Percentiles rank a stretch among this genome's conserved stretches.
phyloP scores from a whole-genome alignment of 2,888 invertebrate species.

The Synergus itoensis region DNA sequence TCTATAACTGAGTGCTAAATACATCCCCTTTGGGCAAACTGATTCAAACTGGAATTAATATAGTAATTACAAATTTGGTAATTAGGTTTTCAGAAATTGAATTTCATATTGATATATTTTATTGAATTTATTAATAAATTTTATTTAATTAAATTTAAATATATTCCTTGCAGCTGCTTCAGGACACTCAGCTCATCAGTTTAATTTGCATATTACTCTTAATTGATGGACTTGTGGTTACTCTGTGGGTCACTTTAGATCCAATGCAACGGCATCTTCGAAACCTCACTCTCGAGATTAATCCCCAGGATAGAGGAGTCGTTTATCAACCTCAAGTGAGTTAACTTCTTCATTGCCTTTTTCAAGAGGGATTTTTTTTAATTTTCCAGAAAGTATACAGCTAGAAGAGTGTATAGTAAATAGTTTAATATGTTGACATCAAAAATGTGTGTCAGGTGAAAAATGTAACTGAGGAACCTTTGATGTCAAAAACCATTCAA shows the following conservation, averaged over 20 bases:
- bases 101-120: background rate
- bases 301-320: constrained; percentile 87
- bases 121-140: background rate
- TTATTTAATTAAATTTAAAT: background rate
- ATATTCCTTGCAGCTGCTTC: constrained; percentile 82
- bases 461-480: too few species aligned
- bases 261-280: constrained; percentile 92
- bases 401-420: constrained; percentile 1
- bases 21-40: constrained; percentile 11
- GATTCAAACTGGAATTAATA: background rate
- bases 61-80: background rate
- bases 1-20: background rate
- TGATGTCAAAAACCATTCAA: too few species aligned
- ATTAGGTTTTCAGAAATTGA: background rate
- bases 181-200: constrained; percentile 93
- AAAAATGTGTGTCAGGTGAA: too few species aligned
- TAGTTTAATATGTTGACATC: too few species aligned
- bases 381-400: background rate
- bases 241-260: constrained; percentile 91
- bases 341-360: background rate
- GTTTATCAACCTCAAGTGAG: constrained; percentile 91
- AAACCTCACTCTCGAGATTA: constrained; percentile 90
- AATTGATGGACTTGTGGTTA: constrained; percentile 90
- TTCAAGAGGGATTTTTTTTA: too few species aligned
- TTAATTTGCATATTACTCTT: constrained; percentile 90